These are phyloP conservation scores for Drosophila suzukii DNA, from an alignment of 1,140 invertebrate species.

Conservation along the genomic window DNA sequence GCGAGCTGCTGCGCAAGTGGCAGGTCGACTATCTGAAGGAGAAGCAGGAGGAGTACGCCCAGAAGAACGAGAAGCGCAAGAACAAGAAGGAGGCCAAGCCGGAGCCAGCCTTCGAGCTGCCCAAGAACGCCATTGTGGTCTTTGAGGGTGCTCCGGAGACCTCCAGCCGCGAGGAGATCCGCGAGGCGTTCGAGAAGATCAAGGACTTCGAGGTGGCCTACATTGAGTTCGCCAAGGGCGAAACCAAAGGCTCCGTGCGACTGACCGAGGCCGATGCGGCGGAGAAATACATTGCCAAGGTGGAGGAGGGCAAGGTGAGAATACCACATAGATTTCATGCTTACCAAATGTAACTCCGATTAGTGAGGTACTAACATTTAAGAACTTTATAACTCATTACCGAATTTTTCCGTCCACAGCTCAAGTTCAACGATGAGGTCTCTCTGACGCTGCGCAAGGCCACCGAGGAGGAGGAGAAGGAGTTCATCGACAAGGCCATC, in stretches of 20 bases:
- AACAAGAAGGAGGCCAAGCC: conserved; percentile 86
- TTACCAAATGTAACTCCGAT: too few relatives aligned
- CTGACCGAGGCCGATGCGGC: conserved; percentile 89
- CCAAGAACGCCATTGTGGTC: conserved; percentile 89
- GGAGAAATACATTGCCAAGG: conserved; percentile 87
- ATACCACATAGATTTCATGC: not conserved
- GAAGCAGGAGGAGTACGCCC: conserved; percentile 88
- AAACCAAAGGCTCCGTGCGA: conserved; percentile 89
- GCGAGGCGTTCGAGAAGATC: conserved; percentile 87
- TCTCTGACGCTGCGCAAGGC: conserved; percentile 87
- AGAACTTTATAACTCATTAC: not conserved
- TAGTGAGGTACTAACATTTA: too few relatives aligned
- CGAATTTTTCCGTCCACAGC: conserved; percentile 25
- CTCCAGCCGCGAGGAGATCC: conserved; percentile 89
- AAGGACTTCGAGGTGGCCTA: conserved; percentile 88
- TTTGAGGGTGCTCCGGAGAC: conserved; percentile 87
- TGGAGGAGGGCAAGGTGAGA: conserved; percentile 86
- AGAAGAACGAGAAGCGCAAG: conserved; percentile 85
- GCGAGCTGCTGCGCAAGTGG: conserved; percentile 89
- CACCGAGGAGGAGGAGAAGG: conserved; percentile 89
- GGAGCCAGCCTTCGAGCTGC: conserved; percentile 85
- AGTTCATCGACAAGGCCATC: conserved; percentile 87
- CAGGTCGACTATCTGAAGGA: conserved; percentile 89
- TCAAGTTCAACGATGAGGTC: conserved; percentile 85
- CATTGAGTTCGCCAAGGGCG: conserved; percentile 90